Evolutionary conservation across 2,888 invertebrate genomes (phyloP), one percentile per base, ranked within the genome.

Genomic region (Gari tellinella): DNA sequence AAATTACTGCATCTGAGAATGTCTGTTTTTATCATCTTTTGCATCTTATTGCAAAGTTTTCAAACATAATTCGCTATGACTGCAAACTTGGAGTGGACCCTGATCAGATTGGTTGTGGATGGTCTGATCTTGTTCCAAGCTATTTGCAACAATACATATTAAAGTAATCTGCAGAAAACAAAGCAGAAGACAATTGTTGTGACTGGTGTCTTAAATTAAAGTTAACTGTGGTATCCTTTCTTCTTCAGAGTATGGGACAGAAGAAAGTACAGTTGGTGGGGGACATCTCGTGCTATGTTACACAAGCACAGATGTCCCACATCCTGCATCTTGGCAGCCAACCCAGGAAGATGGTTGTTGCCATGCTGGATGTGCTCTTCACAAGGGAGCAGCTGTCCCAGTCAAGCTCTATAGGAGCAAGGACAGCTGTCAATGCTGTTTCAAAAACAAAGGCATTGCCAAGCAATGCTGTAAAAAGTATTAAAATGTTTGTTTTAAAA

Each of bases 221-320:
- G n/a, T n/a, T n/a, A n/a, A n/a, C n/a, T n/a, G n/a, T n/a, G n/a
- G n/a, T n/a, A n/a, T n/a, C n/a, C n/a, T 17, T 37, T 23, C 38
- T 55, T 40, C 38, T 55, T 40, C 19, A 55, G 53, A 55, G 53
- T 19, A 55, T n/a, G 37, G 40, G 53, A 55, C 40, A 19, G 40
- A 55, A 55, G 53, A 55, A 55, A 38, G 53, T 55, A 7, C 19
- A 40, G 53, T 38, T 55, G 17, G 53, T 17, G 19, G 21, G 40
- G 10, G 38, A 38, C 21, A 40, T 55, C 10, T 38, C 38, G 17
- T 55, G 53, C 37, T 55, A 55, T 19, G 21, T 55, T 8, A 55
- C 53, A 37, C 38, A 55, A 55, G 26, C 38, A 55, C 40, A 55
- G 21, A 17, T 55, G 53, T 55, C 53, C 5, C 53, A 55, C 17